Evolutionary conservation across 2,113 vertebrate genomes (phyloP).

Genomic region (Halichoerus grypus): DNA sequence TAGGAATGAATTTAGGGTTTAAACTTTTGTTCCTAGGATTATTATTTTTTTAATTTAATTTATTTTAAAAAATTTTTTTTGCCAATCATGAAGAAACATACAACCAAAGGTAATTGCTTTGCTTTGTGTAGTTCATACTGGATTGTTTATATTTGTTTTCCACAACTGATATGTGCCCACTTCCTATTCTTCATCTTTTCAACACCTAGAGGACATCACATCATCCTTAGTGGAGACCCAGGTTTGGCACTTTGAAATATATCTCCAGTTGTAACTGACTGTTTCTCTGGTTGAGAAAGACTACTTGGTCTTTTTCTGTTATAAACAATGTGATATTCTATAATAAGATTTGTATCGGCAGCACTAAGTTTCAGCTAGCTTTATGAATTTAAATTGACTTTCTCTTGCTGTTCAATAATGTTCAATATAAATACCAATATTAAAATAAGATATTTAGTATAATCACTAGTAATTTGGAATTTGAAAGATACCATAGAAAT

Average conservation of each 20-base stretch:
- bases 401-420: not conserved
- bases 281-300: slow-evolving; percentile 12
- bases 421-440: not conserved
- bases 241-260: not conserved
- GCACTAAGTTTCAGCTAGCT: not conserved
- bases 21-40: not conserved
- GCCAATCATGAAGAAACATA: not conserved
- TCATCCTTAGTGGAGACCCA: not conserved
- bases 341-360: not conserved
- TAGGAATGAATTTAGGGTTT: not conserved
- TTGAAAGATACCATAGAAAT: not conserved
- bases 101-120: not conserved
- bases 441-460: not conserved
- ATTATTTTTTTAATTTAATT: not conserved
- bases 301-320: not conserved
- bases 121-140: not conserved
- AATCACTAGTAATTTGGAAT: not conserved
- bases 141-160: not conserved
- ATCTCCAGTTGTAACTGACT: not conserved
- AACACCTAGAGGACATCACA: not conserved
- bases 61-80: not conserved
- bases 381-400: not conserved
- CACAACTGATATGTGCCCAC: not conserved
- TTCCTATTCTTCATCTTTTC: not conserved
- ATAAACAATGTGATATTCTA: not conserved